These are phyloP conservation scores for Acinonyx jubatus DNA, from an alignment of 2,113 vertebrate species.

Conservation along the genomic window DNA sequence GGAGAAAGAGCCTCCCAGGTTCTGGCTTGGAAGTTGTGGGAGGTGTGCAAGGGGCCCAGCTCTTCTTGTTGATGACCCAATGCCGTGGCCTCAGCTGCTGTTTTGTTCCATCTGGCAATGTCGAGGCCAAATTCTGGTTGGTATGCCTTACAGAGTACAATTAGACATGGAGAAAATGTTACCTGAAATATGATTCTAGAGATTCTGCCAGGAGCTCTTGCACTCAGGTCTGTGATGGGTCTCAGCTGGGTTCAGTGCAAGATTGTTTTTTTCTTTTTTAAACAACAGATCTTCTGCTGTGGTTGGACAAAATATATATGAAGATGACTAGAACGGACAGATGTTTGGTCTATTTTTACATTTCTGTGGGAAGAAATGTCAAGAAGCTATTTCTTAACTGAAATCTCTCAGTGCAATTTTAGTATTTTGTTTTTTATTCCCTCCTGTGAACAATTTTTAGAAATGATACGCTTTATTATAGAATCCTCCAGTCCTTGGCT, in stretches of 20 bases:
- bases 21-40: neutral
- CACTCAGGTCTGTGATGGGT: neutral
- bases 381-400: conserved; percentile 5
- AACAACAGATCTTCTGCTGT: neutral
- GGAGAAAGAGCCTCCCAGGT: neutral
- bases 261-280: neutral
- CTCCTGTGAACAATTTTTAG: neutral
- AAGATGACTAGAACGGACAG: neutral
- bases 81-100: neutral
- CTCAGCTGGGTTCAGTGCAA: neutral
- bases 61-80: neutral
- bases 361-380: conserved; percentile 45
- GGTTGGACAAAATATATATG: neutral
- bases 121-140: neutral
- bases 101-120: neutral
- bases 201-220: neutral
- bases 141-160: neutral
- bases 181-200: neutral
- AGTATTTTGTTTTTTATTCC: neutral
- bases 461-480: neutral
- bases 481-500: neutral
- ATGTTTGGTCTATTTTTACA: conserved; percentile 48
- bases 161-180: neutral
- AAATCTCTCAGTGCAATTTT: conserved; percentile 19
- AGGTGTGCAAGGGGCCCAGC: neutral